Percentiles rank a stretch among this genome's conserved stretches.
Evolutionary conservation across 2,113 vertebrate genomes (phyloP).

Genomic region (Notiomystis cincta): DNA sequence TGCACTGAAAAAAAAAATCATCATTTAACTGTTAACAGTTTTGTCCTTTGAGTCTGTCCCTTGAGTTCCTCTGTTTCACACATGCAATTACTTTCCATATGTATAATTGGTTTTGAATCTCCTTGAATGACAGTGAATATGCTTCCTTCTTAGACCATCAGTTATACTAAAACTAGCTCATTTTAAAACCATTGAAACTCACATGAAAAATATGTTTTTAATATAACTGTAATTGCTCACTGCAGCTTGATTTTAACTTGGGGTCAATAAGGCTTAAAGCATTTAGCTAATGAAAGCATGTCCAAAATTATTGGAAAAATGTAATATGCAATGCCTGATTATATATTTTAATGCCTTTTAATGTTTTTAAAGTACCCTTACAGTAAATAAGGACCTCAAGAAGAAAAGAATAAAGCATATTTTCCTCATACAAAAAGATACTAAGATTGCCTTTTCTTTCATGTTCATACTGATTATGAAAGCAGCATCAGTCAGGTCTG

Average conservation of each 20-base stretch:
- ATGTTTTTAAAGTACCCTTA: neutral
- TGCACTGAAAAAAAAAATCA: neutral
- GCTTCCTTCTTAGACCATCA: neutral
- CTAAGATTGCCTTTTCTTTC: neutral
- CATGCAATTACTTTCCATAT: neutral
- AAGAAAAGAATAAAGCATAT: neutral
- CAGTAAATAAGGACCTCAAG: neutral
- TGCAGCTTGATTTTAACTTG: constrained; percentile 6
- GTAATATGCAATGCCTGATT: neutral
- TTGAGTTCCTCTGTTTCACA: neutral
- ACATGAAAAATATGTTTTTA: neutral
- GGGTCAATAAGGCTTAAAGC: neutral
- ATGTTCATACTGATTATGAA: neutral
- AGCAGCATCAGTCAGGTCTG: neutral
- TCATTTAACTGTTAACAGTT: neutral
- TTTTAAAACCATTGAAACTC: constrained; percentile 5
- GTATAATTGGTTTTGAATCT: neutral
- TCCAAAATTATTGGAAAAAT: neutral
- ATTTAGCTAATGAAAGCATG: neutral
- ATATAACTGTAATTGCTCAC: neutral
- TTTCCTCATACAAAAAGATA: neutral
- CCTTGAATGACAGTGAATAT: neutral
- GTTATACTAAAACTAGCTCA: neutral
- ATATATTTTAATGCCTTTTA: neutral
- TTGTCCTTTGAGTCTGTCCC: neutral